These are phyloP conservation scores for Leptopilina boulardi DNA, from an alignment of 1,140 invertebrate genomes.

Conservation along the genomic window DNA sequence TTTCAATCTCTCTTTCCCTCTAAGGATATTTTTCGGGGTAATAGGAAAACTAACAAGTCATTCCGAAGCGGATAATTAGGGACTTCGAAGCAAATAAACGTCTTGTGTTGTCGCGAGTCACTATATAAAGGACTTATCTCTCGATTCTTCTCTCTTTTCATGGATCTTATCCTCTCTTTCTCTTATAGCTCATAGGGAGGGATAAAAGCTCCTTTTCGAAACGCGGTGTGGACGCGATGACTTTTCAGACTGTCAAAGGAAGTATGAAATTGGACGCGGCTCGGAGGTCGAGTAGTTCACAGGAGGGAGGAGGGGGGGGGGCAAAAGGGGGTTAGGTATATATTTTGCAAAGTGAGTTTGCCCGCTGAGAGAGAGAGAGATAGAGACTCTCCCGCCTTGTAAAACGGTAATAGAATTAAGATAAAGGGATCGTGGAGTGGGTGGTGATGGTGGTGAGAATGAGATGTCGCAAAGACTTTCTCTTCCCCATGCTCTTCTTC, in stretches of 20 bases:
- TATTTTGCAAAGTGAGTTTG: conserved; percentile 38
- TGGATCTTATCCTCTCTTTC: neutral
- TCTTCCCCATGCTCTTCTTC: conserved; percentile 12
- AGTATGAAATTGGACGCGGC: conserved; percentile 13
- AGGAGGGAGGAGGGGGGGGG: conserved; percentile 27
- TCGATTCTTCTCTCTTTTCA: conserved; percentile 21
- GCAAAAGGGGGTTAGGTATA: conserved; percentile 36
- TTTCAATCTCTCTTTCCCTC: too few relatives aligned
- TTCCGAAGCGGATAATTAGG: conserved; percentile 10
- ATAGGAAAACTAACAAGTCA: neutral
- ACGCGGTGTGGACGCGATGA: conserved; percentile 9
- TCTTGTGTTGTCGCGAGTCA: conserved; percentile 22
- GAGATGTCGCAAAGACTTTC: conserved; percentile 41
- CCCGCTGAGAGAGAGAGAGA: too few relatives aligned
- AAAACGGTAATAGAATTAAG: conserved; percentile 57
- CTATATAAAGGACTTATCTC: neutral
- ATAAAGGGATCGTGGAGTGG: conserved; percentile 44
- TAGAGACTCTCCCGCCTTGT: conserved; percentile 35
- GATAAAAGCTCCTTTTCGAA: conserved; percentile 25
- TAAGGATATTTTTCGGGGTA: too few relatives aligned
- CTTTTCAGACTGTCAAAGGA: conserved; percentile 31
- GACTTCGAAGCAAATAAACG: neutral
- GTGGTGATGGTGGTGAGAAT: conserved; percentile 49
- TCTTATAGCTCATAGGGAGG: too few relatives aligned
- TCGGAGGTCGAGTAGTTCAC: neutral